Conservation (phyloP, 2,797 vertebrate species). For the Euthynnus affinis region DNA sequence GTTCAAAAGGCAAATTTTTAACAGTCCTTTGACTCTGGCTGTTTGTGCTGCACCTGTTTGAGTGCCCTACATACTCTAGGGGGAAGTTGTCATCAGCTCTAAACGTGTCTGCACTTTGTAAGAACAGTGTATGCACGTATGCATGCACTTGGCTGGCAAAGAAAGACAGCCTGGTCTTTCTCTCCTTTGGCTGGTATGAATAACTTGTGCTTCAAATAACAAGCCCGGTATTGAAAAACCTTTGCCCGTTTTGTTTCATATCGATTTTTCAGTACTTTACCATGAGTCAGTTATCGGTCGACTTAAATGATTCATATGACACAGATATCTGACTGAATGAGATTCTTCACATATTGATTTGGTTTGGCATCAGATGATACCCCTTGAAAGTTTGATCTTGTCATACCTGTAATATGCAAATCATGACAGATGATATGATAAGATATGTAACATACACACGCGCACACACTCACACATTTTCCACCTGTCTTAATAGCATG, state of each 20-base stretch:
- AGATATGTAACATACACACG: no score
- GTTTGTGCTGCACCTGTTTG: conserved; percentile 69
- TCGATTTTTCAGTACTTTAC: not conserved
- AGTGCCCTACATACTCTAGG: conserved; percentile 52
- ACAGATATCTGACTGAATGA: not conserved
- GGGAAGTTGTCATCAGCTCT: conserved; percentile 69
- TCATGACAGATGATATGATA: not conserved
- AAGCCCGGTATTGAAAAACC: not conserved
- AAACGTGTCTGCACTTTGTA: conserved; percentile 21
- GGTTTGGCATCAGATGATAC: not conserved
- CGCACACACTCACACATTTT: not conserved
- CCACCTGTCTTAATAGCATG: not conserved
- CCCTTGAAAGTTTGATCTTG: not conserved
- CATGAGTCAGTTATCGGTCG: not conserved
- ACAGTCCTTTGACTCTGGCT: conserved; percentile 21
- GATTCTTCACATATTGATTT: not conserved
- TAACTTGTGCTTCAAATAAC: conserved; percentile 19
- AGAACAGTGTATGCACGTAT: conserved; percentile 27
- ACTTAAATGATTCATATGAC: not conserved
- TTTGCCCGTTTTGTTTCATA: not conserved
- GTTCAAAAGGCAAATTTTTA: conserved; percentile 28
- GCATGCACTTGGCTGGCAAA: conserved; percentile 31
- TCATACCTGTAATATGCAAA: not conserved
- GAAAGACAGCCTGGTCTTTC: conserved; percentile 30
- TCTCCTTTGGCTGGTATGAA: conserved; percentile 31